These are phyloP conservation scores for Gobionotothen gibberifrons DNA, from an alignment of 2,797 vertebrate genomes.

Conservation along the genomic window DNA sequence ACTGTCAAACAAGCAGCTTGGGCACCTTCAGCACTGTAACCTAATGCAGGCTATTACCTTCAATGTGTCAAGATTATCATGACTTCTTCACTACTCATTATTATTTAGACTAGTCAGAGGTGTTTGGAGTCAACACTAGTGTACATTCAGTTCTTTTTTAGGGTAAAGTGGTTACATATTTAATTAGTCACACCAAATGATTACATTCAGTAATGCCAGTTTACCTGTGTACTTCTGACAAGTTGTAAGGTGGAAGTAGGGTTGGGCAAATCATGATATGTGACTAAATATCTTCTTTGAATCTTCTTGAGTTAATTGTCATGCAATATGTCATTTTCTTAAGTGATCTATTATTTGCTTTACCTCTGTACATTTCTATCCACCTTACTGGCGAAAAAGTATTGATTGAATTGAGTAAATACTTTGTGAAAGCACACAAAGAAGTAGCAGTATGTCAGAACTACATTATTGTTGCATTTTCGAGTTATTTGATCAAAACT, in stretches of 20 bases:
- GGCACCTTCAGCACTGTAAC: neutral
- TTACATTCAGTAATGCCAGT: neutral
- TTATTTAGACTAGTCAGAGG: neutral
- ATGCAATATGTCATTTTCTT: too few species aligned
- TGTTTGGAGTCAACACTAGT: neutral
- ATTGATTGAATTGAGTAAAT: too few species aligned
- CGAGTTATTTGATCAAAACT: too few species aligned
- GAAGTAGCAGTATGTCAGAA: too few species aligned
- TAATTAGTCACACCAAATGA: neutral
- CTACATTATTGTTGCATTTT: too few species aligned
- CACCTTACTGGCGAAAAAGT: too few species aligned
- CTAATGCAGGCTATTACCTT: neutral
- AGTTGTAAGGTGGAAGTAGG: neutral
- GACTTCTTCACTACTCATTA: neutral
- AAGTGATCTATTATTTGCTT: too few species aligned
- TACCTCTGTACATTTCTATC: too few species aligned
- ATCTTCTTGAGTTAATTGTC: too few species aligned
- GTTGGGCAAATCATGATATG: too few species aligned
- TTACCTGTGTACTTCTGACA: neutral
- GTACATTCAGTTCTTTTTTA: neutral
- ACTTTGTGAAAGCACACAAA: too few species aligned
- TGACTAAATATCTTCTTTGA: too few species aligned
- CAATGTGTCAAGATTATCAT: neutral
- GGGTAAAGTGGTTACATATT: neutral
- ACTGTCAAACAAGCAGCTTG: neutral